Evolutionary conservation across 2,113 vertebrate species (phyloP), one percentile per base, ranked within the genome.

Genomic region (Istiophorus platypterus): DNA sequence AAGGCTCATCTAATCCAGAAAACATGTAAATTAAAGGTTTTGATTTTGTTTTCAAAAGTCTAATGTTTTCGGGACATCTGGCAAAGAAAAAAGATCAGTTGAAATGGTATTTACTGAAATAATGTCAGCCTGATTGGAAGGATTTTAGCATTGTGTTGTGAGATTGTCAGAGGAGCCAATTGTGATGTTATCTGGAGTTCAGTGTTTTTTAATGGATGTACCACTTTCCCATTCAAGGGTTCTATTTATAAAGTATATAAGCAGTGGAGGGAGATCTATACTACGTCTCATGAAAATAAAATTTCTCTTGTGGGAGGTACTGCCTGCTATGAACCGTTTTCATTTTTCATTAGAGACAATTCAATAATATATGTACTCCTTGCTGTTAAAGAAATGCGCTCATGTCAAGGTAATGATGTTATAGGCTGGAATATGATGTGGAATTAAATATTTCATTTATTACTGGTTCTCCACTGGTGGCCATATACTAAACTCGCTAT

Each of bases 391-490:
- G n/a, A 58, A 73, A 62, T 14, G 24, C 45, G 76, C 89, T 90
- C 80, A 87, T 79, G 74, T 67, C 72, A 54, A 75, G 77, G 75
- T 86, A 87, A 80, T 84, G 85, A 91, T 79, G 81, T 90, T 85
- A 78, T 76, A 83, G 58, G 61, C 68, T 91, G 82, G 78, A 87
- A 88, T 88, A 86, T 83, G 72, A 89, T 86, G 89, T 86, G 85
- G 88, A 90, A 92, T 91, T 89, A 91, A 92, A 90, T 88, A 88
- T 91, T 92, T 92, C 88, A 92, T 94, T 92, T 87, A 91, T 86
- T 90, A 76, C 86, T 70, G 84, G 42, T 54, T 91, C 93, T 93
- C 85, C 91, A 90, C 88, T 83, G 93, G 92, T 94, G 92, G 91
- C 90, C 92, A 47, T 77, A 78, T 47, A 27, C 83, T 72, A 49